Conservation (phyloP, 1,140 invertebrate species). For the Antheraea mylitta region DNA sequence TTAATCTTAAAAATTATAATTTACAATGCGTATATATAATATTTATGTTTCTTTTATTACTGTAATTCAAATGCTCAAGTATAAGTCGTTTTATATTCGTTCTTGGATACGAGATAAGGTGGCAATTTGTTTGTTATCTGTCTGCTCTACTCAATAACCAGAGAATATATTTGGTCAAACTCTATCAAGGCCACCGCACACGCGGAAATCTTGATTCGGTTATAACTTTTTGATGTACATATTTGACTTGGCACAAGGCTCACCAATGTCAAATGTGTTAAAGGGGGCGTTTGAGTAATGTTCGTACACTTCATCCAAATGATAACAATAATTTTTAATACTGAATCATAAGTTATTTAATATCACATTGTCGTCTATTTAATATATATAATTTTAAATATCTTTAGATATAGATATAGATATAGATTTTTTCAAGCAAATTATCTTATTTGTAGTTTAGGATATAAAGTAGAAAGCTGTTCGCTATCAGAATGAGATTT, state of each 20-base stretch:
- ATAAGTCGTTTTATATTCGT: constrained; percentile 14
- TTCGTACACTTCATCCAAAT: background rate
- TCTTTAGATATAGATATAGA: too few relatives aligned
- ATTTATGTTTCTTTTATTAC: background rate
- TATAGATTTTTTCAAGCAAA: too few relatives aligned
- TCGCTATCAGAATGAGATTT: too few relatives aligned
- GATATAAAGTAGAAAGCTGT: too few relatives aligned
- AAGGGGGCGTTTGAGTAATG: constrained; percentile 47
- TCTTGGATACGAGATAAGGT: constrained; percentile 44
- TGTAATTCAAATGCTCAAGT: constrained; percentile 12
- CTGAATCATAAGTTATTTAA: background rate
- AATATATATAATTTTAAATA: too few relatives aligned
- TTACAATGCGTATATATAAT: too few relatives aligned
- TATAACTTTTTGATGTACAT: constrained; percentile 38
- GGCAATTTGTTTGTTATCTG: constrained; percentile 63
- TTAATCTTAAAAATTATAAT: too few relatives aligned
- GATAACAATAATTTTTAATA: constrained; percentile 1
- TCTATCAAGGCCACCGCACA: constrained; percentile 54
- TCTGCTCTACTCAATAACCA: constrained; percentile 34
- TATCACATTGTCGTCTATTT: background rate
- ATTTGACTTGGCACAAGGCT: constrained; percentile 34
- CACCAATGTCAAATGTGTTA: constrained; percentile 66
- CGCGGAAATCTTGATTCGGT: constrained; percentile 55
- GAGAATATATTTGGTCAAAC: constrained; percentile 65
- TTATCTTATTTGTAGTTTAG: too few relatives aligned